Evolutionary conservation across 2,797 vertebrate species (phyloP), one percentile per base, ranked within the genome.

Genomic region (Rhinichthys osculus): DNA sequence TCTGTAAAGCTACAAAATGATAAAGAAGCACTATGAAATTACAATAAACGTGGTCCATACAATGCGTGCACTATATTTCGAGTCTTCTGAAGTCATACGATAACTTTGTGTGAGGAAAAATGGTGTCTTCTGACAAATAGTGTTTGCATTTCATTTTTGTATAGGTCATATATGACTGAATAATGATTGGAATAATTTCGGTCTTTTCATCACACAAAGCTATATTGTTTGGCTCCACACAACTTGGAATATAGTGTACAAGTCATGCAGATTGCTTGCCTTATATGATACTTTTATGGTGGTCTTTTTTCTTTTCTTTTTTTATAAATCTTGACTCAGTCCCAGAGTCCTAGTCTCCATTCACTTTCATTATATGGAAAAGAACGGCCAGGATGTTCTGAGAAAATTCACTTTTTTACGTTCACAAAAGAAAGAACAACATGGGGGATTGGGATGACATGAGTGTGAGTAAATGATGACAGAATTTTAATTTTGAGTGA

Each of bases 1-100:
- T 77, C 33, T 77, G 6, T 23, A 21, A 77, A 78, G 23, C 35
- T 78, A 59, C 76, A 78, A 78, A n/a, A 78, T 78, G 23, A 40
- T 17, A 52, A 52, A 72, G 27, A 27, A 47, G 7, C 27, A 33
- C 8, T 30, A 19, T 30, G 9, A 33, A 50, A 73, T 17, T 19
- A 72, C 14, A 13, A 42, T 14, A 42, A 70, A 14, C 0, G 5
- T 71, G 40, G n/a, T 16, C 2, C 40, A 44, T 44, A 27, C 70
- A 44, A 71, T 23, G 0, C 10, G 0, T 38, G 17, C 33, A 21
- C 7, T 67, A 6, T 27, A 62, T 13, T 62, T 62, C 0, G 23
- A n/a, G 21, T 62, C 59, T 27, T 27, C n/a, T 62, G 59, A 62
- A 62, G n/a, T 27, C n/a, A 27, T 62, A 27, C n/a, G 10, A 62